These are phyloP conservation scores for Thysanoteuthis rhombus DNA, from an alignment of 2,888 invertebrate genomes.

Conservation along the genomic window DNA sequence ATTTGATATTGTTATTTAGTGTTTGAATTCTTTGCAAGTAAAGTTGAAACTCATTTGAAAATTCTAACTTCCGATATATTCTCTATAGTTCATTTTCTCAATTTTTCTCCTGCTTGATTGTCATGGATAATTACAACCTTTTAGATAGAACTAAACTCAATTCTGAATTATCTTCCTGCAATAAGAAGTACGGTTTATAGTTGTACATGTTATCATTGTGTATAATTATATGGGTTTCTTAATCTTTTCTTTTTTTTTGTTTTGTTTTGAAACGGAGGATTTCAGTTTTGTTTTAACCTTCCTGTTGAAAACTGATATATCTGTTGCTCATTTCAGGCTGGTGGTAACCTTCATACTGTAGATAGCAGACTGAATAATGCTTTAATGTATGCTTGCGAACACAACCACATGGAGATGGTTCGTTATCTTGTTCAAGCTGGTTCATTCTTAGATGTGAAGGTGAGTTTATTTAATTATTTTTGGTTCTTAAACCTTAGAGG, in stretches of 20 bases:
- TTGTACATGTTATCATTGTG: background rate
- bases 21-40: no score
- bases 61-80: no score
- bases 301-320: background rate
- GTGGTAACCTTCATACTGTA: constrained; percentile 78
- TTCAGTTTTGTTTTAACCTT: background rate
- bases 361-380: constrained; percentile 83
- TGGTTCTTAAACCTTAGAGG: background rate
- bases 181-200: no score
- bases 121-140: no score
- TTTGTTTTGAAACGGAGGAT: background rate
- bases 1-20: no score
- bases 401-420: constrained; percentile 74
- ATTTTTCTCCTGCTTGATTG: no score
- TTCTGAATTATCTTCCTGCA: no score
- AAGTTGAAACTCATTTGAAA: no score
- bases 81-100: no score
- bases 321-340: constrained; percentile 71
- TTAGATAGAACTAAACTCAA: no score
- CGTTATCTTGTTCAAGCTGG: constrained; percentile 83
- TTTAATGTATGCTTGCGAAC: constrained; percentile 79
- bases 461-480: constrained; percentile 42
- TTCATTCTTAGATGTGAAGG: constrained; percentile 79
- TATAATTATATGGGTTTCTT: background rate
- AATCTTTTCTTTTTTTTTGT: background rate